These are phyloP conservation scores for Aleiodes testaceus DNA, from an alignment of 2,888 invertebrate genomes.

Conservation along the genomic window DNA sequence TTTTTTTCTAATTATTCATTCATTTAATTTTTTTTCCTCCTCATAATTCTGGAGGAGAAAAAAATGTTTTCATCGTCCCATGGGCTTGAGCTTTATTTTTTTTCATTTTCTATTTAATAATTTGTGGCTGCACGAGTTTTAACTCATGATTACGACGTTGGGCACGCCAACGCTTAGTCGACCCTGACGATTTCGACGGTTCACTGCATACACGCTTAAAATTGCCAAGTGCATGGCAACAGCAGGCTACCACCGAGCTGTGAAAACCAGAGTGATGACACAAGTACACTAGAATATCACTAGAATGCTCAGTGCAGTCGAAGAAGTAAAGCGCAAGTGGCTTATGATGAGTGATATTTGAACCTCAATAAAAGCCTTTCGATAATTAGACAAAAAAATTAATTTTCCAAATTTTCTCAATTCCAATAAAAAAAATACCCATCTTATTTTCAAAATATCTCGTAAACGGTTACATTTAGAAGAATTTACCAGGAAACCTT, in stretches of 20 bases:
- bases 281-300: not conserved
- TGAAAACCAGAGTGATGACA: conserved; percentile 21
- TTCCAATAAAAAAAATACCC: no score
- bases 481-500: no score
- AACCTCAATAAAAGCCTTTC: not conserved
- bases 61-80: no score
- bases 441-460: no score
- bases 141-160: not conserved
- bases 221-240: conserved; percentile 10
- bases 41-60: no score
- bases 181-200: conserved; percentile 11
- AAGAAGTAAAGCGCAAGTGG: not conserved
- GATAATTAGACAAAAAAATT: no score
- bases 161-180: conserved; percentile 3
- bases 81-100: no score
- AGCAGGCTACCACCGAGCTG: not conserved
- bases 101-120: not conserved
- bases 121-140: conserved; percentile 4
- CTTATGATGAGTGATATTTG: not conserved
- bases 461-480: no score
- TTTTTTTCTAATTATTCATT: no score
- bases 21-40: no score
- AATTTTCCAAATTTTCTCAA: not conserved
- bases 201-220: conserved; percentile 9
- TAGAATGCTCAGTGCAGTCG: conserved; percentile 1